These are phyloP conservation scores for Harpalus rufipes DNA, from an alignment of 2,888 invertebrate genomes.

Conservation along the genomic window DNA sequence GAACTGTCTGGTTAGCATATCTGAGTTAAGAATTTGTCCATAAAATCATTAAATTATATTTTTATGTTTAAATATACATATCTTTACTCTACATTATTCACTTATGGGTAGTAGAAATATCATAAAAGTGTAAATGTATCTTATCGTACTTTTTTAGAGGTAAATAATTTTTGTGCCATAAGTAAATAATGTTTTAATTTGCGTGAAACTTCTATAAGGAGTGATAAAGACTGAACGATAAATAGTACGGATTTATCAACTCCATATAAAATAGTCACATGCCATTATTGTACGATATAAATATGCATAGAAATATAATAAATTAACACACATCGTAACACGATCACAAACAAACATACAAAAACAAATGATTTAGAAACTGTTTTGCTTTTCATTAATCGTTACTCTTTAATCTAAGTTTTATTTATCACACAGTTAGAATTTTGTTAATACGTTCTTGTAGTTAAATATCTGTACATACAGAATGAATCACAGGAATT, in stretches of 20 bases:
- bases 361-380: conserved; percentile 62
- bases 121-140: conserved; percentile 7
- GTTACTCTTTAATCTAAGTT: conserved; percentile 61
- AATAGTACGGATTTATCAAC: conserved; percentile 23
- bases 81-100: conserved; percentile 35
- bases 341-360: conserved; percentile 65
- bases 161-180: conserved; percentile 29
- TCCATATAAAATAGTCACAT: conserved; percentile 52
- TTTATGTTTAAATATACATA: conserved; percentile 49
- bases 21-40: conserved; percentile 31
- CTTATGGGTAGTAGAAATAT: conserved; percentile 36
- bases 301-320: conserved; percentile 65
- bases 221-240: conserved; percentile 23
- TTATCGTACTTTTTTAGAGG: not conserved
- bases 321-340: conserved; percentile 65
- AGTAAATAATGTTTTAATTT: conserved; percentile 31
- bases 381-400: conserved; percentile 61
- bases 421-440: conserved; percentile 66
- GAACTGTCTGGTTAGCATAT: conserved; percentile 51
- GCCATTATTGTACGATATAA: conserved; percentile 56
- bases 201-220: conserved; percentile 45
- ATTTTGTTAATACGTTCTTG: conserved; percentile 65
- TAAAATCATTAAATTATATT: conserved; percentile 45
- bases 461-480: conserved; percentile 59
- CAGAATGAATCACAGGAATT: not conserved